Conservation (phyloP, 2,797 vertebrate genomes). For the Hapalemur alaotrensis region DNA sequence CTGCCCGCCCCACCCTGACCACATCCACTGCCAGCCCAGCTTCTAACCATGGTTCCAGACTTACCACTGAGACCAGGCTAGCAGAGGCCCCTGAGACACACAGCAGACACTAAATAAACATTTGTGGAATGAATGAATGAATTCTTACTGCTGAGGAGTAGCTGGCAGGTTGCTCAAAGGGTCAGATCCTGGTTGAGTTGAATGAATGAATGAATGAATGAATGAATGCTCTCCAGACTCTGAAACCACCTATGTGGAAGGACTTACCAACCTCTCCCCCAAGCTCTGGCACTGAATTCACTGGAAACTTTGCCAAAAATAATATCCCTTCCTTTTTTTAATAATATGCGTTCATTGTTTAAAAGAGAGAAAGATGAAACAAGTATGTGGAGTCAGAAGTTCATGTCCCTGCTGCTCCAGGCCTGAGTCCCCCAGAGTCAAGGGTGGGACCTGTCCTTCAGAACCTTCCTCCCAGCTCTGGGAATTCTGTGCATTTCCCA, state of each 20-base stretch:
- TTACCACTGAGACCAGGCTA: not conserved
- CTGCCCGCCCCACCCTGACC: not conserved
- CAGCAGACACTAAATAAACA: not conserved
- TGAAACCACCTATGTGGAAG: not conserved
- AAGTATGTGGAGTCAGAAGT: not conserved
- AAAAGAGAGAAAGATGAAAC: not conserved
- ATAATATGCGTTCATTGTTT: not conserved
- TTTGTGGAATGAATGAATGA: not conserved
- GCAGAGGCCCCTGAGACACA: not conserved
- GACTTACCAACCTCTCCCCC: not conserved
- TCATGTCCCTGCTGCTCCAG: not conserved
- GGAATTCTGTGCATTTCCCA: not conserved
- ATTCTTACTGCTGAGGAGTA: not conserved
- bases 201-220: not conserved
- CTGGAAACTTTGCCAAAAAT: slow-evolving; percentile 21
- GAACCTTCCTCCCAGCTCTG: not conserved
- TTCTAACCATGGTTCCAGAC: not conserved
- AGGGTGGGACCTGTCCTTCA: not conserved
- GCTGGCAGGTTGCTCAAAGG: not conserved
- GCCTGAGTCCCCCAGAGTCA: not conserved
- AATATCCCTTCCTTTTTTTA: not conserved
- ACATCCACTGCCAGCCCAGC: not conserved
- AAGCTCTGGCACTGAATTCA: not conserved
- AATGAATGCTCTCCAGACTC: not conserved
- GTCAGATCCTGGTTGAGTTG: not conserved